Base-by-base conservation (phyloP, 1,140 invertebrate genomes). In the Cherax quadricarinatus region DNA sequence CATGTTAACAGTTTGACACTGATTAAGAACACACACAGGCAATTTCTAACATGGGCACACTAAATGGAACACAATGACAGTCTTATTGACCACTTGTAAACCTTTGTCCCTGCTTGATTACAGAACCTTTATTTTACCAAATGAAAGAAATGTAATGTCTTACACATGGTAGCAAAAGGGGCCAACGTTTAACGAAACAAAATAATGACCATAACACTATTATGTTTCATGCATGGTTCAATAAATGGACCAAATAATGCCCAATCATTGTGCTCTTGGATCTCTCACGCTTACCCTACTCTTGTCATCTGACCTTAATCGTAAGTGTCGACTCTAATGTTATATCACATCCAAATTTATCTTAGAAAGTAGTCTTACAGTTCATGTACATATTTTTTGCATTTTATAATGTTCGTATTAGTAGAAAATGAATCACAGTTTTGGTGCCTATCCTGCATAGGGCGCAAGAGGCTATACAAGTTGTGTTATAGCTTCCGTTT, bases 391-490 rank as follows among this genome's bases (percentile, higher is more conserved):
- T 85, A 21, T 73, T 85, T 86, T 86, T 85, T 89, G n/a, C n/a
- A 70, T 82, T 82, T 83, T 84, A 84, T 83, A 75, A 60, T 57
- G 88, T 90, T 78, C 48, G 85, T 86, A 86, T 91, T 91, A 91
- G 90, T 91, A 86, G 48, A 91, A 86, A 91, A 91, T 79, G 84
- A 91, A 91, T 91, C 90, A 91, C 90, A 91, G 90, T 91, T 91
- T 81, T 91, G 84, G 84, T 87, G 90, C 90, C 73, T 81, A 81
- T 86, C 79, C 81, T 81, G 90, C 75, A 73, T 91, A 53, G 53
- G 78, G 30, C 60, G 48, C 53, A 24, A 53, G 60, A 82, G 78
- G 85, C 48, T 53, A 75, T 24, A 75, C 49, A 66, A 49, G 78
- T 16, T 78, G 14, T 78, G 85, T 53, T 78, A 75, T 53, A 73